Evolutionary conservation across 2,113 vertebrate genomes (phyloP).

Genomic region (Triplophysa tibetana): DNA sequence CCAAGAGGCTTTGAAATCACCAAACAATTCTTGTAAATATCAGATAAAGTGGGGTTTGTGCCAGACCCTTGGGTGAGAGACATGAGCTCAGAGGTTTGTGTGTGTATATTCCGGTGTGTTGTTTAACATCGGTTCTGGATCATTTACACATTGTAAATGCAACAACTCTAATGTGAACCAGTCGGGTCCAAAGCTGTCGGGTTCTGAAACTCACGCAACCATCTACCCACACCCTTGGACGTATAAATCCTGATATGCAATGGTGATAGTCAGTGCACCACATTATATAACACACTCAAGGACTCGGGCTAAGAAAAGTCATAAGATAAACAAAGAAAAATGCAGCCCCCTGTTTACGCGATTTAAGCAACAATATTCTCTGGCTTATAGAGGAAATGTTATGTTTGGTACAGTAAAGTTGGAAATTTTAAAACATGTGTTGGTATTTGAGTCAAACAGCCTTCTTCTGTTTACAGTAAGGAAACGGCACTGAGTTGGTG

Average conservation of each 20-base stretch:
- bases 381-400: background rate
- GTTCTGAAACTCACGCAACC: slow-evolving; percentile 15
- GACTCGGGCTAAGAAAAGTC: background rate
- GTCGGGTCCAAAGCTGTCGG: background rate
- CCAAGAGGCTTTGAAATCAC: background rate
- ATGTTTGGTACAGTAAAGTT: background rate
- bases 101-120: slow-evolving; percentile 23
- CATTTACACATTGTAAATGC: slow-evolving; percentile 31
- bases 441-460: background rate
- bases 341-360: background rate
- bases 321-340: background rate
- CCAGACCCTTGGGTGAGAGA: background rate
- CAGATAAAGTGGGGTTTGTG: background rate
- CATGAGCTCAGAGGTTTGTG: slow-evolving; percentile 20
- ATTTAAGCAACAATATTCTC: background rate
- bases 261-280: background rate
- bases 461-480: background rate
- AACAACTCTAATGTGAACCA: slow-evolving; percentile 36
- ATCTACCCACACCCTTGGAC: slow-evolving; percentile 1
- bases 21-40: slow-evolving; percentile 24
- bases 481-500: background rate
- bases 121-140: slow-evolving; percentile 31
- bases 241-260: background rate
- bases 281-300: slow-evolving; percentile 16
- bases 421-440: background rate